phyloP scores from a whole-genome alignment of 2,113 vertebrate genomes.

The Equus quagga region DNA sequence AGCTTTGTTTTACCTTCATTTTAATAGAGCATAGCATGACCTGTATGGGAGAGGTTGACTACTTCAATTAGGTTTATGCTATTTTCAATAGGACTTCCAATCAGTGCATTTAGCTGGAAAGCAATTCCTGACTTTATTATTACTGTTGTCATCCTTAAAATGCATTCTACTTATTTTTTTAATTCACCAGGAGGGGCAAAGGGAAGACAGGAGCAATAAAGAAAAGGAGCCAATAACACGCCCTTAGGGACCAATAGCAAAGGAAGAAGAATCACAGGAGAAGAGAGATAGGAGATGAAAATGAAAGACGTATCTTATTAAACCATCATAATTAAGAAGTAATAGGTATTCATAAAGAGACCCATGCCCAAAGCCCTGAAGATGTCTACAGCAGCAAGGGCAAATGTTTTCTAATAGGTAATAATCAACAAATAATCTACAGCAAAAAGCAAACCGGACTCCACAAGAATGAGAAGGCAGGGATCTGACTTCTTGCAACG shows the following conservation, averaged over 20 bases:
- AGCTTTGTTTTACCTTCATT: conserved; percentile 79
- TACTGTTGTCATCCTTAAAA: conserved; percentile 79
- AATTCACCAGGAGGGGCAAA: conserved; percentile 75
- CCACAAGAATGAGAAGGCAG: neutral
- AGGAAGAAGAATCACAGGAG: conserved; percentile 68
- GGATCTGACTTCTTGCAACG: neutral
- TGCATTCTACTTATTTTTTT: conserved; percentile 80
- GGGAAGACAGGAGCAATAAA: conserved; percentile 75
- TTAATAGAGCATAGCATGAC: conserved; percentile 74
- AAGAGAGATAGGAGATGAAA: conserved; percentile 72
- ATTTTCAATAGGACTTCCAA: conserved; percentile 78
- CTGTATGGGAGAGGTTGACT: conserved; percentile 75
- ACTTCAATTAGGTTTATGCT: conserved; percentile 81
- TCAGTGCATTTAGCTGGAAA: conserved; percentile 81
- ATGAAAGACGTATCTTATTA: conserved; percentile 81
- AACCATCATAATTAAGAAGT: conserved; percentile 80
- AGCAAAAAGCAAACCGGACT: neutral
- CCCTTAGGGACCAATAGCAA: conserved; percentile 77
- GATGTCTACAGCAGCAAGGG: conserved; percentile 56
- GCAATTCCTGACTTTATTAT: conserved; percentile 80
- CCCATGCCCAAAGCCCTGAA: conserved; percentile 62
- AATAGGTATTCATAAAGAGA: conserved; percentile 79
- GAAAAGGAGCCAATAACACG: conserved; percentile 72
- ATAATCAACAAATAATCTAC: conserved; percentile 63
- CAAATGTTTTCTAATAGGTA: conserved; percentile 66